Evolutionary conservation across 1,140 invertebrate genomes (phyloP), one percentile per base, ranked within the genome.

Genomic region (Yoshiicerus persimilis): DNA sequence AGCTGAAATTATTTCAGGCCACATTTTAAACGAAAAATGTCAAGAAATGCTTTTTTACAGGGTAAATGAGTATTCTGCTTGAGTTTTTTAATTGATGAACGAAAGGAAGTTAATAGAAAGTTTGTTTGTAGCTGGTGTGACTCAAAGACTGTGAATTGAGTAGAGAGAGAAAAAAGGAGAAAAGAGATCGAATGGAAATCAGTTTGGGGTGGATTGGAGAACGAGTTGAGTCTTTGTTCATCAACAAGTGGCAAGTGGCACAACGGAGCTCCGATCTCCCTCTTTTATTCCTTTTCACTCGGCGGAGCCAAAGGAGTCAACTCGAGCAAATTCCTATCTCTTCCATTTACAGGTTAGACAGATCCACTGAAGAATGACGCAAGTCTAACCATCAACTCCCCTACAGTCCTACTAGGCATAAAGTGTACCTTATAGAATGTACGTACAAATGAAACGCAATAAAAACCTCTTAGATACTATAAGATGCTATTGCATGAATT

Each of bases 171-270:
- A 36, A n/a, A 38, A 4, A n/a, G n/a, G 38, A 36, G 4, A 80
- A 38, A 9, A n/a, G n/a, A n/a, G 62, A 66, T 8, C 62, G 2
- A 47, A 47, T 47, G 2, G 20, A 47, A 47, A 20, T 30, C 0
- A 30, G 10, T 16, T 70, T 32, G 10, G 66, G 27, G 25, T 70
- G 66, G 30, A 70, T 16, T n/a, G 25, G 66, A 70, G 27, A 38
- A 38, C 5, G 75, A 80, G 32, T 23, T 38, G 75, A 80, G 75
- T 34, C 16, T 32, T 38, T n/a, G 75, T 80, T 36, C 75, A 80
- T 80, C 75, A 80, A 80, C 75, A 80, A 80, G 75, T 80, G 75
- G 75, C 32, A 80, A 80, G 32, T 80, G 75, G 75, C 32, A 36
- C 16, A 4, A 32, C 32, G 75, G 30, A 80, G 32, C 34, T 36